Base-by-base conservation (phyloP, 2,888 invertebrate species). In the Hoplodrina ambigua region DNA sequence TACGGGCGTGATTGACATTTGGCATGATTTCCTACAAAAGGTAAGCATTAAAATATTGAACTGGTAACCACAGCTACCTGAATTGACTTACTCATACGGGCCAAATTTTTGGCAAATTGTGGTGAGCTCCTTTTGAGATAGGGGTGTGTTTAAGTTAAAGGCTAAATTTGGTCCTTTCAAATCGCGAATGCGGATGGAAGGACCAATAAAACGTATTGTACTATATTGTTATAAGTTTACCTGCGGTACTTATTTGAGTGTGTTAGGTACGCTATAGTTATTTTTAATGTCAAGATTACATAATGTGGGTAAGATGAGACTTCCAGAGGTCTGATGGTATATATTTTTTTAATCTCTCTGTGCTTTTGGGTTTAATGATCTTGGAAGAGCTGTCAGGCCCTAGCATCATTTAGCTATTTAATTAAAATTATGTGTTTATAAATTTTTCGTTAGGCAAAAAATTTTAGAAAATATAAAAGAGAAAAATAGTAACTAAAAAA, bases 61-160 rank as follows among this genome's bases (percentile, higher is more conserved):
- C 79, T 79, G 75, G 66, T 59, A 57, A 83, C 91, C 90, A 53
- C 91, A 88, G 93, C 93, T 92, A 89, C 93, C 88, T 89, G 92
- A 89, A 90, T 92, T 91, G 81, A 85, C 61, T 82, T 85, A 78
- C 75, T 85, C 82, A 93, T 93, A 93, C 91, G 93, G 93, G 93
- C 87, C 86, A 86, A 88, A 85, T 80, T 88, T 88, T 87, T 84
- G 81, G 66, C 53, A 72, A 56, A 25, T 62, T 75, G 69, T 15
- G 79, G 81, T 69, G 33, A 60, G 33, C 13, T 46, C 10, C 15
- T 77, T 59, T 67, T 53, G 41, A 44, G 30, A 65, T 67, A 65
- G 57, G 64, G 62, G 80, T 64, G 7, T 44, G 37, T 52, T 56
- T 37, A 11, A 17, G 20, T 7, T 49, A 17, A 53, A 20, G 20